Base-by-base conservation (phyloP, 2,888 invertebrate species). In the Laspeyria flexula region DNA sequence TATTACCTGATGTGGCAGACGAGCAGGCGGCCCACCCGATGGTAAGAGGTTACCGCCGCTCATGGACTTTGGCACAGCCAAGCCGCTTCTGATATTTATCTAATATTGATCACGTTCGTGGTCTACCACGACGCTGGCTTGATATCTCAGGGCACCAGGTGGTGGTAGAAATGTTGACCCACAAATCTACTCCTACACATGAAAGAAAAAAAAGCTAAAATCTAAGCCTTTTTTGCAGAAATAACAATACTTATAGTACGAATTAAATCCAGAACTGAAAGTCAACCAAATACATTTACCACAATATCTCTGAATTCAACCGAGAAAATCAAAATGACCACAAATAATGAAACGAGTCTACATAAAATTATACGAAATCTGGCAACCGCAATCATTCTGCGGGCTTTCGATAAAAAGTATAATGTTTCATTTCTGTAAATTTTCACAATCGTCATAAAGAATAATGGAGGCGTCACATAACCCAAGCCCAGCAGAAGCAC, bases 371-470 rank as follows among this genome's bases (percentile, higher is more conserved):
- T 54, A 45, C 43, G 49, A 55, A 58, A 68, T 64, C 59, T 53
- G 54, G 50, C 33, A 13, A 27, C 41, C 47, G 38, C 55, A 50
- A 65, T 58, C 9, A 52, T 60, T 56, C 54, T 51, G 37, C 42
- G 21, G 40, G 48, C n/a, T 38, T 45, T 39, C 62, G 49, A 57
- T 53, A 53, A 55, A 63, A 50, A 21, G 49, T 45, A 54, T 18
- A 34, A 43, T 41, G 47, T 54, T 55, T 60, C 60, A 67, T 63
- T 73, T 69, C 62, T 55, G 65, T 69, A 66, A 72, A 73, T 74
- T 78, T 78, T 76, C 68, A 69, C 70, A 75, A 65, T 69, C 59
- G 67, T 68, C 76, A 75, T 83, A 83, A 83, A 83, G 65, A 67
- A 60, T 77, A 83, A 80, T 75, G 73, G 69, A 54, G 54, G 55